Evolutionary conservation across 2,113 vertebrate genomes (phyloP).

Genomic region (Phoenicopterus ruber): DNA sequence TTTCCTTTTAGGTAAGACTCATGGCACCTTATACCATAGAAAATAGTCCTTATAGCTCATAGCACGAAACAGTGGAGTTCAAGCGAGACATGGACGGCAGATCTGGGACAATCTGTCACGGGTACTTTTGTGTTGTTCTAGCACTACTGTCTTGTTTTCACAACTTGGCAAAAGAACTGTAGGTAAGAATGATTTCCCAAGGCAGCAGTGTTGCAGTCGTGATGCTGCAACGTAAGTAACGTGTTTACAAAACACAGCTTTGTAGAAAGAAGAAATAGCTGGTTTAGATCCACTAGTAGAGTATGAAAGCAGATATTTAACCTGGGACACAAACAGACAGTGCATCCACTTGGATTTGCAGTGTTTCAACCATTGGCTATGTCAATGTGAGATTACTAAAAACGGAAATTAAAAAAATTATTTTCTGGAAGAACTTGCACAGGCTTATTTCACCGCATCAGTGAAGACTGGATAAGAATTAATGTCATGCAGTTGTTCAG

Average conservation of each 20-base stretch:
- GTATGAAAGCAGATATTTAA: background rate
- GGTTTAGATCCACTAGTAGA: background rate
- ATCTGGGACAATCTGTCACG: background rate
- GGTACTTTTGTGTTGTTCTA: background rate
- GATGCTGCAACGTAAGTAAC: background rate
- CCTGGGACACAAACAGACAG: background rate
- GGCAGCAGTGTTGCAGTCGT: background rate
- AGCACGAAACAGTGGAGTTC: background rate
- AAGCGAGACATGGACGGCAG: background rate
- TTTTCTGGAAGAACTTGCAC: background rate
- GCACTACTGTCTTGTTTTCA: background rate
- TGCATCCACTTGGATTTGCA: background rate
- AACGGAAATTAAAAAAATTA: background rate
- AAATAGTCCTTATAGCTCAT: background rate
- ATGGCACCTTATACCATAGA: background rate
- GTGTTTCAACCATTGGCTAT: background rate
- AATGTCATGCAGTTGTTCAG: background rate
- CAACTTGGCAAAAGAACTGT: background rate
- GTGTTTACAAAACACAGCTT: background rate
- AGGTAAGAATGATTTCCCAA: background rate
- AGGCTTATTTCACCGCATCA: background rate
- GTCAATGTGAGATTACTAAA: background rate
- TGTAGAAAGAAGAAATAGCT: background rate
- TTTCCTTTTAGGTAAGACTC: background rate
- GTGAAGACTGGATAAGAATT: background rate